These are phyloP conservation scores for Hycleus phaleratus DNA, from an alignment of 1,140 invertebrate species.

Conservation along the genomic window DNA sequence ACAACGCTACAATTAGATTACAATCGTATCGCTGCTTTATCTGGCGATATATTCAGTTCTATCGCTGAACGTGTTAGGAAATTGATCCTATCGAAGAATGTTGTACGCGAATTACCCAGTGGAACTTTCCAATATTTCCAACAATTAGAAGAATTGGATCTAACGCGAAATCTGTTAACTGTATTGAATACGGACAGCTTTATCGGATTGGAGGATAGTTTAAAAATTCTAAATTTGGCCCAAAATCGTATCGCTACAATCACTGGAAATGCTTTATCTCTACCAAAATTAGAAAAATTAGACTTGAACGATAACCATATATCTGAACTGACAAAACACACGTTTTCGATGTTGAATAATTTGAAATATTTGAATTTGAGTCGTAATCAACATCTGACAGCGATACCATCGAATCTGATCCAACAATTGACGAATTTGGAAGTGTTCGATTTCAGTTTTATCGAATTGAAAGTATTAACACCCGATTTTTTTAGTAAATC, in stretches of 20 bases:
- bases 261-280: constrained; percentile 53
- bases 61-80: constrained; percentile 53
- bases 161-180: constrained; percentile 70
- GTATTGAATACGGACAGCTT: constrained; percentile 66
- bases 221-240: constrained; percentile 65
- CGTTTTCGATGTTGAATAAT: constrained; percentile 60
- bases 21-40: constrained; percentile 80
- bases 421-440: constrained; percentile 52
- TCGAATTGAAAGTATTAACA: constrained; percentile 61
- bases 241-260: constrained; percentile 66
- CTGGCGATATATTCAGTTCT: constrained; percentile 64
- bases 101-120: constrained; percentile 75
- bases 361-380: constrained; percentile 72
- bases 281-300: constrained; percentile 58
- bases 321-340: constrained; percentile 56
- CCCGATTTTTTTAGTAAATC: constrained; percentile 63
- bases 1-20: constrained; percentile 70
- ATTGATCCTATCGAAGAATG: constrained; percentile 69
- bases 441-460: constrained; percentile 64
- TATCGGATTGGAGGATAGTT: constrained; percentile 60
- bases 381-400: constrained; percentile 60
- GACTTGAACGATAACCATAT: constrained; percentile 75
- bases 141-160: constrained; percentile 62
- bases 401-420: constrained; percentile 50
- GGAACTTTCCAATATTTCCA: constrained; percentile 72